Percentiles rank a stretch among this genome's conserved stretches.
These are phyloP conservation scores for Styela clava DNA, from an alignment of 23 tunicate genomes.

Conservation along the genomic window DNA sequence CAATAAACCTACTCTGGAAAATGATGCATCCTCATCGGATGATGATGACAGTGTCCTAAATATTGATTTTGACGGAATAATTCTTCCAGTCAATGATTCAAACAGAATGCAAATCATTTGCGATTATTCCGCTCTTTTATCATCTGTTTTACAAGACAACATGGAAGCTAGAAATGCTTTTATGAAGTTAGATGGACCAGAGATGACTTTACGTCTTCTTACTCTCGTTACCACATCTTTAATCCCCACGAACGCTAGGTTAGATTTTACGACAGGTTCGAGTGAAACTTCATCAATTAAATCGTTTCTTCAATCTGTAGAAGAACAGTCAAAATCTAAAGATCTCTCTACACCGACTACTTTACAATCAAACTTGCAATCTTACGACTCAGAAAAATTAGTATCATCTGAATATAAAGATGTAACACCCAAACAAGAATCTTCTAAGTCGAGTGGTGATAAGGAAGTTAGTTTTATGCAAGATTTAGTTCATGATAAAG, in stretches of 20 bases:
- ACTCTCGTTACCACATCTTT: conserved; percentile 40
- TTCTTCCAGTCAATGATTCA: conserved; percentile 37
- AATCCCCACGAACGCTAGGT: conserved; percentile 17
- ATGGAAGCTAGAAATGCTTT: conserved; percentile 36
- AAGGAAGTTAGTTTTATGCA: not conserved
- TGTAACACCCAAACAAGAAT: not conserved
- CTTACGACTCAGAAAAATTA: too few species aligned
- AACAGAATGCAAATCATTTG: conserved; percentile 31
- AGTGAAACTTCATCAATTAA: conserved; percentile 33
- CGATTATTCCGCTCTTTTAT: conserved; percentile 42
- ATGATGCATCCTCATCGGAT: not conserved
- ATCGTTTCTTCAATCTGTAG: conserved; percentile 9
- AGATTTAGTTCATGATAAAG: not conserved
- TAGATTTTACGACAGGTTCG: conserved; percentile 33
- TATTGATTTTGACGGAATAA: conserved; percentile 39
- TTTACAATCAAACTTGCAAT: not conserved
- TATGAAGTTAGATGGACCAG: conserved; percentile 50
- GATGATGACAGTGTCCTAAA: not conserved
- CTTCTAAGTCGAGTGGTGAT: conserved; percentile 7
- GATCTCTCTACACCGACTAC: not conserved
- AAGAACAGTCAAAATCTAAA: not conserved
- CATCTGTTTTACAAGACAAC: conserved; percentile 49
- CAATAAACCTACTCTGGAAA: not conserved
- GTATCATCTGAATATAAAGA: not conserved
- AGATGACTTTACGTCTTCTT: conserved; percentile 43